These are phyloP conservation scores for Agapornis canus DNA, from an alignment of 2,797 vertebrate species.

Conservation along the genomic window DNA sequence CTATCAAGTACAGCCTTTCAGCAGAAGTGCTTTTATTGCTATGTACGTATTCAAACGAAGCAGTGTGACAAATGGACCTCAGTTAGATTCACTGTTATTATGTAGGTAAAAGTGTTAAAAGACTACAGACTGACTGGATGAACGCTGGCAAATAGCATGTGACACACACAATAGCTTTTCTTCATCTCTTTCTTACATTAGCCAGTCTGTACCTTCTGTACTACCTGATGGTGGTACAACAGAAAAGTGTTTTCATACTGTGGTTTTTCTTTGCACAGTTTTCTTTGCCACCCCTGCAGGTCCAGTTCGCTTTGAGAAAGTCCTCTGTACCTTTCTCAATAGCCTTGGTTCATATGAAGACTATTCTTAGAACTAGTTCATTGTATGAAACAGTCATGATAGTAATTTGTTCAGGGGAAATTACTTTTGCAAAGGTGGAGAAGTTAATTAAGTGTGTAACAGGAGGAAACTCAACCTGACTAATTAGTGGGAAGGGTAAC, in stretches of 20 bases:
- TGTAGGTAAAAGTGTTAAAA: background rate
- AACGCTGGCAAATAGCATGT: background rate
- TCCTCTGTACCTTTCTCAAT: background rate
- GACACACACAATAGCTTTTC: background rate
- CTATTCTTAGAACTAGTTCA: constrained; percentile 39
- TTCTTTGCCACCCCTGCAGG: background rate
- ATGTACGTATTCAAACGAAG: background rate
- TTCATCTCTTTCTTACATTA: background rate
- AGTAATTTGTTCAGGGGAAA: constrained; percentile 58
- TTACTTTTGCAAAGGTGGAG: constrained; percentile 69
- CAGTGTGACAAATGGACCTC: background rate
- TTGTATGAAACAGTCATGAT: constrained; percentile 37
- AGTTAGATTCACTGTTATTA: background rate
- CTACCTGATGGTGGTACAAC: background rate
- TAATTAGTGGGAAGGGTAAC: constrained; percentile 61
- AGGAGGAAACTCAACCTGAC: constrained; percentile 58
- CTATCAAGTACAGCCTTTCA: background rate
- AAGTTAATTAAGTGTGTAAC: constrained; percentile 70
- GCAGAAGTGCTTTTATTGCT: background rate
- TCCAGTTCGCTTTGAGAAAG: background rate
- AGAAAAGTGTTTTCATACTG: background rate
- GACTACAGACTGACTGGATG: background rate
- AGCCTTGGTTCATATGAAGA: background rate
- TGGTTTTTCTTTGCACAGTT: background rate
- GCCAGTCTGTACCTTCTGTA: background rate